Evolutionary conservation across 2,797 vertebrate species (phyloP).

Genomic region (Falco columbarius): DNA sequence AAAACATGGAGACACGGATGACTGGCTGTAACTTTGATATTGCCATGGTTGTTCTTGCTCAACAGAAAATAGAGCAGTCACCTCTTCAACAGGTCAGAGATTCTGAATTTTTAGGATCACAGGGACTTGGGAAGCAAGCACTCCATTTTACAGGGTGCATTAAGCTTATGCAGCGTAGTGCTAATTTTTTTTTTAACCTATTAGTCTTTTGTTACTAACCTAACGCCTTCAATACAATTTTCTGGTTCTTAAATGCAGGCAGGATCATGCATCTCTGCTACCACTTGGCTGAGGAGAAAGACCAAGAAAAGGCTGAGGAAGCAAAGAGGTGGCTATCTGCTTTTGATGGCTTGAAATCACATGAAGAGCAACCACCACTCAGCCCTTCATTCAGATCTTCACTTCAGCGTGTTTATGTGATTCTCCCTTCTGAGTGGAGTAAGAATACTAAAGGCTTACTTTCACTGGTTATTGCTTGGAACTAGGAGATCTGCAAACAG

Average conservation of each 20-base stretch:
- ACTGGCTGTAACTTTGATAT: background rate
- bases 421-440: background rate
- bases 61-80: background rate
- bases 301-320: background rate
- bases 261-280: background rate
- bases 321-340: background rate
- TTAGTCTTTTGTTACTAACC: background rate
- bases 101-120: background rate
- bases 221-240: background rate
- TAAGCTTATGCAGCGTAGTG: background rate
- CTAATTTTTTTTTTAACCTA: background rate
- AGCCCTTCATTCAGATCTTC: background rate
- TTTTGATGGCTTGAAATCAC: background rate
- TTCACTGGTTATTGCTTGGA: background rate
- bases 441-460: background rate
- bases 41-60: background rate
- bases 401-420: background rate
- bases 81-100: background rate
- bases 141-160: background rate
- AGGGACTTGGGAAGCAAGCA: background rate
- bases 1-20: background rate
- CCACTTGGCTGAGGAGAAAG: background rate
- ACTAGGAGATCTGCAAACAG: background rate
- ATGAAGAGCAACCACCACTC: background rate
- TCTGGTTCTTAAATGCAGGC: background rate